Percentiles rank a stretch among this genome's conserved stretches.
Evolutionary conservation across 2,888 invertebrate genomes (phyloP).

Genomic region (Polyploca ridens): DNA sequence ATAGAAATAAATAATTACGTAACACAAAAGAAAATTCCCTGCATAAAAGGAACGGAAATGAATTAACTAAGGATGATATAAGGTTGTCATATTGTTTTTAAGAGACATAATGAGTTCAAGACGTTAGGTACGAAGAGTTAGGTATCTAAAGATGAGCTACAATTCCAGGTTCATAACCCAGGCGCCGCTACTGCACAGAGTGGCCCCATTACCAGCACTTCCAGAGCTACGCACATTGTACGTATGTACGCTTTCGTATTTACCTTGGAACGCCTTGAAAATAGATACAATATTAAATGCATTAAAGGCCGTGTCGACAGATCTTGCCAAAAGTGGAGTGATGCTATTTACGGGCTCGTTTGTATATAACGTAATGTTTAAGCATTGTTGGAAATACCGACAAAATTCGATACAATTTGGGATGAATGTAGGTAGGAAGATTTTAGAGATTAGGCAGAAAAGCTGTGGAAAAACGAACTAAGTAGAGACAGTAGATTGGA

Average conservation of each 20-base stretch:
- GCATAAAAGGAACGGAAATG: no score
- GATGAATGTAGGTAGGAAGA: no score
- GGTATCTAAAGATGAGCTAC: no score
- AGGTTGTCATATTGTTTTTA: no score
- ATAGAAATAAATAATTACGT: no score
- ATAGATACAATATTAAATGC: slow-evolving; percentile 21
- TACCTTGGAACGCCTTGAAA: slow-evolving; percentile 18
- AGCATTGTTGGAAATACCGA: neutral
- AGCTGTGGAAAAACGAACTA: no score
- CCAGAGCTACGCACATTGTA: slow-evolving; percentile 86
- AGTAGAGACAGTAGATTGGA: no score
- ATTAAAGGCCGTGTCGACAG: slow-evolving; percentile 11
- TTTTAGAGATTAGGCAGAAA: neutral
- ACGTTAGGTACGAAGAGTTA: no score
- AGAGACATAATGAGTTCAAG: no score
- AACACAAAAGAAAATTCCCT: no score
- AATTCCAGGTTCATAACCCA: slow-evolving; percentile 87
- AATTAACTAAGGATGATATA: no score
- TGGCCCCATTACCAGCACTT: slow-evolving; percentile 80
- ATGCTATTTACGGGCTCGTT: neutral
- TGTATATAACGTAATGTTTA: neutral
- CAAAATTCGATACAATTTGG: neutral
- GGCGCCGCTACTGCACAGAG: slow-evolving; percentile 85
- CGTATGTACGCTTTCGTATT: slow-evolving; percentile 70
- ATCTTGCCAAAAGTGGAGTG: neutral